phyloP scores from a whole-genome alignment of 23 tunicate species.

The Ascidia mentula region DNA sequence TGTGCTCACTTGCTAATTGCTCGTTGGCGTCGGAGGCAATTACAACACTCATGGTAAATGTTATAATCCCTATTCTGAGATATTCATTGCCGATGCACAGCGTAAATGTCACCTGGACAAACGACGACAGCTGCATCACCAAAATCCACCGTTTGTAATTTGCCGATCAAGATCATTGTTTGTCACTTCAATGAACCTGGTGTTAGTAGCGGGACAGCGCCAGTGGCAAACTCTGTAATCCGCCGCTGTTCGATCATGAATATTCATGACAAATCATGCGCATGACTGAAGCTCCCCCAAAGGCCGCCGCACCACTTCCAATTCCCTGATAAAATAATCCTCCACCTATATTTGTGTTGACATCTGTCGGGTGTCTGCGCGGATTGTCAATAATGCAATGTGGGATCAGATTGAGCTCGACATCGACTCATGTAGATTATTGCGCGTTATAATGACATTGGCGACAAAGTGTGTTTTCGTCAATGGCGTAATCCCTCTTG shows the following conservation, averaged over 20 bases:
- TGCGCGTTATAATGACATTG: not conserved
- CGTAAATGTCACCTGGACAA: no score
- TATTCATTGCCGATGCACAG: no score
- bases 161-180: not conserved
- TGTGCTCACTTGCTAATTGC: no score
- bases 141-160: not conserved
- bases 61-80: no score
- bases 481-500: no score
- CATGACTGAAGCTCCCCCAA: not conserved
- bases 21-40: no score
- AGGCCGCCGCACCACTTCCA: constrained; percentile 1
- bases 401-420: no score
- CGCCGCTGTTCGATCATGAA: not conserved
- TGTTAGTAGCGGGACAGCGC: not conserved
- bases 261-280: constrained; percentile 2
- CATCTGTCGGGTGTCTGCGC: not conserved
- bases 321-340: not conserved
- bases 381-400: no score
- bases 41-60: no score
- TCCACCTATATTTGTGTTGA: not conserved
- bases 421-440: not conserved
- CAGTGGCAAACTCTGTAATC: not conserved
- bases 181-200: not conserved
- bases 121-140: no score
- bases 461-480: no score